A percentile compares a stretch with the other conserved stretches of the same genome.
Conservation (phyloP, 2,888 invertebrate genomes). For the Cenopis cana region DNA sequence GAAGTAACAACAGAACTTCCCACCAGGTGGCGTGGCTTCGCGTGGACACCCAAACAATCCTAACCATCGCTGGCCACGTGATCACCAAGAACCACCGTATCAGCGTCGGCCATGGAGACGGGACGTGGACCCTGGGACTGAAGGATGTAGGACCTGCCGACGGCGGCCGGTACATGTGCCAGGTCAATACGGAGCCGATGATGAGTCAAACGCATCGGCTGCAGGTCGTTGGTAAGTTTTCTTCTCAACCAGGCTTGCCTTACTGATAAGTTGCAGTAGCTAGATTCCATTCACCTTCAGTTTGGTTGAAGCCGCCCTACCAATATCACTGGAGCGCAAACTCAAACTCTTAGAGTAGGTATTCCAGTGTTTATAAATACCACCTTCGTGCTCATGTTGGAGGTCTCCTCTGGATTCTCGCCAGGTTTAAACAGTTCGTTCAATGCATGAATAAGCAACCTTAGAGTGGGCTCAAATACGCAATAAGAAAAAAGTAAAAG, state of each 20-base stretch:
- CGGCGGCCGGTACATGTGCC: slow-evolving; percentile 93
- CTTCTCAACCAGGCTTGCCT: not conserved
- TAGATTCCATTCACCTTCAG: too few species aligned
- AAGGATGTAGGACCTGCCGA: slow-evolving; percentile 91
- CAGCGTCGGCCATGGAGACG: slow-evolving; percentile 91
- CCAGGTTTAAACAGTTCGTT: too few species aligned
- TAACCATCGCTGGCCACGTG: slow-evolving; percentile 95
- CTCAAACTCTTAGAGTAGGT: too few species aligned
- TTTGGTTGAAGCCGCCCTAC: too few species aligned
- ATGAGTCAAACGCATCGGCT: slow-evolving; percentile 79
- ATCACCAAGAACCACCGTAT: slow-evolving; percentile 96
- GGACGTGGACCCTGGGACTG: slow-evolving; percentile 93
- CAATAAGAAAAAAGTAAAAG: too few species aligned
- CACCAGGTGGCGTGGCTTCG: slow-evolving; percentile 95
- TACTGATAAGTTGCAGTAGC: too few species aligned
- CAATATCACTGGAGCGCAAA: too few species aligned
- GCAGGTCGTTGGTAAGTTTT: slow-evolving; percentile 74
- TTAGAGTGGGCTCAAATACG: too few species aligned
- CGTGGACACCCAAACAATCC: slow-evolving; percentile 95
- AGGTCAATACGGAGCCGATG: slow-evolving; percentile 80
- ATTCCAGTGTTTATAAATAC: too few species aligned
- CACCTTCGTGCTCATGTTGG: too few species aligned
- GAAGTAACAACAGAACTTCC: not conserved
- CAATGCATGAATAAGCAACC: too few species aligned
- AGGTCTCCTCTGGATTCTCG: too few species aligned